Evolutionary conservation across 1,140 invertebrate species (phyloP).

Genomic region (Helicoverpa zea): DNA sequence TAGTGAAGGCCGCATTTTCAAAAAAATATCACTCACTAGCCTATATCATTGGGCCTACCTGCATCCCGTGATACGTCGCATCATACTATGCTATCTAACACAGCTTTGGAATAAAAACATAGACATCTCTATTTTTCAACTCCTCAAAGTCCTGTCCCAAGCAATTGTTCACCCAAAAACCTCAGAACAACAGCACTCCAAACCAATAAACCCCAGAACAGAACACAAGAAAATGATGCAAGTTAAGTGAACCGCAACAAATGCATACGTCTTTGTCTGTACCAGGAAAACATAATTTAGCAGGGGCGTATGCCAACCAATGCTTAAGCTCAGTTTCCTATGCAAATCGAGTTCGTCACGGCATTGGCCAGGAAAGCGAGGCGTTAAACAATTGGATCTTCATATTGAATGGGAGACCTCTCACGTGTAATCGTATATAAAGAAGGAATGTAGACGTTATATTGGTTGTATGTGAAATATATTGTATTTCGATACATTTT

Average conservation of each 20-base stretch:
- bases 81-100: no score
- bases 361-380: conserved; percentile 28
- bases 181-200: neutral
- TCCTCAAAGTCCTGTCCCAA: no score
- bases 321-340: conserved; percentile 51
- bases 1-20: no score
- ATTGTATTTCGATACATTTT: no score
- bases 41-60: no score
- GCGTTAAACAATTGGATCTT: conserved; percentile 45
- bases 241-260: conserved; percentile 23
- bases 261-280: conserved; percentile 40
- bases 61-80: no score
- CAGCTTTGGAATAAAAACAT: no score
- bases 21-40: no score
- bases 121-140: no score
- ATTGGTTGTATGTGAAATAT: no score
- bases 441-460: no score
- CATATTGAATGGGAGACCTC: conserved; percentile 20
- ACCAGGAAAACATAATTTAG: conserved; percentile 51
- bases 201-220: conserved; percentile 8
- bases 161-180: neutral
- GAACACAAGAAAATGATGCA: conserved; percentile 31
- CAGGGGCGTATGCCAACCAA: conserved; percentile 45
- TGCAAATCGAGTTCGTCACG: conserved; percentile 56
- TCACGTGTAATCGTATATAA: neutral